These are phyloP conservation scores for Maylandia zebra DNA, from an alignment of 2,113 vertebrate species.

Conservation along the genomic window DNA sequence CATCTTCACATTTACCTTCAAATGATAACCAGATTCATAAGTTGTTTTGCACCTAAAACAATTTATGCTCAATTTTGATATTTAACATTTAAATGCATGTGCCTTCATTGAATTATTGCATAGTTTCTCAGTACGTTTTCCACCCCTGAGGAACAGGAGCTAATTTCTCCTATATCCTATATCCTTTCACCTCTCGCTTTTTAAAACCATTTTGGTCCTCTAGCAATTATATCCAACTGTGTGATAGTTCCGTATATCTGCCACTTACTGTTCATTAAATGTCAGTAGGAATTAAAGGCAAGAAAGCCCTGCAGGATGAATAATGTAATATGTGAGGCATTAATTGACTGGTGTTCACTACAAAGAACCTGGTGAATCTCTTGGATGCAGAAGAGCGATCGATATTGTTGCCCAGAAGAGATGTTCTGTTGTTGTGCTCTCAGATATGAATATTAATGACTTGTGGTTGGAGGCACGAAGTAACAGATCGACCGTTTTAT, in stretches of 20 bases:
- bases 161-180: background rate
- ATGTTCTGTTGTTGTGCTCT: conserved; percentile 8
- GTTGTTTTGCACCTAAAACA: background rate
- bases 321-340: background rate
- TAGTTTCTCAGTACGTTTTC: background rate
- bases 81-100: background rate
- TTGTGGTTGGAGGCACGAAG: background rate
- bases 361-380: background rate
- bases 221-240: background rate
- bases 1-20: background rate
- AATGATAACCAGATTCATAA: background rate
- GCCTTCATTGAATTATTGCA: background rate
- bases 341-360: conserved; percentile 15
- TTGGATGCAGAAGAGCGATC: background rate
- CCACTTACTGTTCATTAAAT: background rate
- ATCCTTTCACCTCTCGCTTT: background rate
- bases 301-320: background rate
- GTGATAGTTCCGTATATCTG: background rate
- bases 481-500: conserved; percentile 1
- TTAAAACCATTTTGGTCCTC: background rate
- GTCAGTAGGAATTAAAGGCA: background rate
- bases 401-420: conserved; percentile 20
- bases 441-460: conserved; percentile 50
- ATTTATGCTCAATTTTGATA: background rate
- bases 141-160: background rate